These are phyloP conservation scores for Perizoma affinitatum DNA, from an alignment of 2,888 invertebrate genomes.

Conservation along the genomic window DNA sequence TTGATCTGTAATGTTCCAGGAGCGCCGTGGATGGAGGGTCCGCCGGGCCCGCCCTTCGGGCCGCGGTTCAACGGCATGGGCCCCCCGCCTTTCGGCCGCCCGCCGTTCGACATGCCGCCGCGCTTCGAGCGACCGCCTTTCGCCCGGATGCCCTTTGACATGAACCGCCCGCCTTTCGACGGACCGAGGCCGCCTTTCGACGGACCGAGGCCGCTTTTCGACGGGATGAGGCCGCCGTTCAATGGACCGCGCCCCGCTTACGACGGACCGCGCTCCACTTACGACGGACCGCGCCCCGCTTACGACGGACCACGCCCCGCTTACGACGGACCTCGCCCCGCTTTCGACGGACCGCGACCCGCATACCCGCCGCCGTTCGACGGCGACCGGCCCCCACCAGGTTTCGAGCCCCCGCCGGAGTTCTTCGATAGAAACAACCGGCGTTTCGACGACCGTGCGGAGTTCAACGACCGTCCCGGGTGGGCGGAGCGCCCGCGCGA, in stretches of 20 bases:
- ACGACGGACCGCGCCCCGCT: conserved; percentile 57
- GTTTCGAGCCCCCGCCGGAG: conserved; percentile 63
- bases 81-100: conserved; percentile 62
- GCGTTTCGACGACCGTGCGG: conserved; percentile 71
- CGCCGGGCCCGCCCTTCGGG: conserved; percentile 61
- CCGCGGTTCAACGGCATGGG: conserved; percentile 77
- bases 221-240: conserved; percentile 56
- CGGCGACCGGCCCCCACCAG: conserved; percentile 53
- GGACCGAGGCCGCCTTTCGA: conserved; percentile 55
- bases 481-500: conserved; percentile 68
- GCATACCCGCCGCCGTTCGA: conserved; percentile 48
- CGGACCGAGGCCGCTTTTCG: conserved; percentile 50
- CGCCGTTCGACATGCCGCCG: conserved; percentile 53
- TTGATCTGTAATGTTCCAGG: conserved; percentile 18
- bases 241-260: conserved; percentile 59
- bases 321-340: conserved; percentile 50
- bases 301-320: conserved; percentile 63
- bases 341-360: conserved; percentile 54
- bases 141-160: conserved; percentile 52
- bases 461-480: conserved; percentile 68
- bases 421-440: conserved; percentile 72
- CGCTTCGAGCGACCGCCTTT: conserved; percentile 59
- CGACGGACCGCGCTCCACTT: conserved; percentile 53
- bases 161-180: conserved; percentile 53
- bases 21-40: conserved; percentile 78